These are phyloP conservation scores for Geococcyx californianus DNA, from an alignment of 2,113 vertebrate species.

Conservation along the genomic window DNA sequence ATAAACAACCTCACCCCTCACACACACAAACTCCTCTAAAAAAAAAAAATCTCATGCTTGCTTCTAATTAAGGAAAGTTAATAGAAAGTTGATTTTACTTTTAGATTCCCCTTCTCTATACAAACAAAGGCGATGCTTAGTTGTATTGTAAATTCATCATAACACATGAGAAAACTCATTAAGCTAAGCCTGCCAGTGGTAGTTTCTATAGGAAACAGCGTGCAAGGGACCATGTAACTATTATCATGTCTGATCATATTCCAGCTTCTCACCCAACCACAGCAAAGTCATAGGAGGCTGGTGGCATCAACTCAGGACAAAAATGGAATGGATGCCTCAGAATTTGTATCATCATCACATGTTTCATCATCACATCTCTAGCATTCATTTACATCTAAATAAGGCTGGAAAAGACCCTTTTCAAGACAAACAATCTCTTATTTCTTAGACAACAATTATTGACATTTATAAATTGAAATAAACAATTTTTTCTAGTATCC, in stretches of 20 bases:
- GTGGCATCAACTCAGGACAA: neutral
- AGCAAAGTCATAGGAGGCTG: neutral
- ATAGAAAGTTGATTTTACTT: neutral
- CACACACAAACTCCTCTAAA: too few species aligned
- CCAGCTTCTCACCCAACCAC: neutral
- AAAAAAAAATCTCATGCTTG: accelerated
- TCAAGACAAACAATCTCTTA: neutral
- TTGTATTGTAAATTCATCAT: neutral
- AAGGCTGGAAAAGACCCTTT: neutral
- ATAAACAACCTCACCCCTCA: too few species aligned
- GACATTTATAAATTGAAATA: neutral
- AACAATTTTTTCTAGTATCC: neutral
- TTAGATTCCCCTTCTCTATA: neutral
- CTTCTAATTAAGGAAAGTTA: neutral
- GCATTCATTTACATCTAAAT: neutral
- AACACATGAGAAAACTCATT: neutral
- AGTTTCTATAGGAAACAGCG: neutral
- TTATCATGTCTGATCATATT: neutral
- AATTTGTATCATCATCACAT: neutral
- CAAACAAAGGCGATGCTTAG: neutral
- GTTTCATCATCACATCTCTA: neutral
- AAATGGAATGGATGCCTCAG: neutral
- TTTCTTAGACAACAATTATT: neutral
- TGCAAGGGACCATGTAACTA: neutral
- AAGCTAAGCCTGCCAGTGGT: neutral